Base-by-base conservation (phyloP, 1,140 invertebrate species). In the Leptopilina clavipes region DNA sequence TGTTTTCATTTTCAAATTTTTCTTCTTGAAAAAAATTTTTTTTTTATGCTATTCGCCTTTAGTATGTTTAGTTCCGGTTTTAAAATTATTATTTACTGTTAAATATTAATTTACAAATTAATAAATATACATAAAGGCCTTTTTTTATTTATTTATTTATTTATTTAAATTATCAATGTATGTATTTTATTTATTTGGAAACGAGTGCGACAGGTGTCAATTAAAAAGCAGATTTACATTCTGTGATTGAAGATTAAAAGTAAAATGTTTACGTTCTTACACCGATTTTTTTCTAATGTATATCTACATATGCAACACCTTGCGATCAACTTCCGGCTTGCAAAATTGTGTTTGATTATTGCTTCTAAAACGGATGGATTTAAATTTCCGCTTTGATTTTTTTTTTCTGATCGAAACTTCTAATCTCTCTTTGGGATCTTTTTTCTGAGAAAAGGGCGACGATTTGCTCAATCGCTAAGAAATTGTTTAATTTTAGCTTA, bases 401-500 rank as follows among this genome's bases (percentile, higher is more conserved):
- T n/a, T n/a, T n/a, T 40, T 48, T 14, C 12, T 48, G 44, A 48
- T n/a, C n/a, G n/a, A n/a, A n/a, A n/a, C n/a, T n/a, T n/a, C n/a
- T n/a, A 48, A 44, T 44, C 9, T 9, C 43, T 44, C 12, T 44
- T 44, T 5, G 37, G 9, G 8, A 40, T 40, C 37, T 40, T 40
- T 40, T 40, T 40, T 40, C 9, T 6, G 37, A 40, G 7, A 6
- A 31, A 31, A 2, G 25, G 25, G 7, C 2, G 37, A n/a, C 1
- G 44, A 11, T n/a, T n/a, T n/a, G n/a, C 43, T 1, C 9, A 44
- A 10, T 5, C 1, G 44, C n/a, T 14, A 48, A 48, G 1, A 52
- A 52, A 52, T 17, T 52, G 48, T 52, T 17, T 52, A 72, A 73
- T 74, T 80, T 80, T 75, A 86, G 83, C 76, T 75, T 9, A 71